Percentiles rank a stretch among this genome's conserved stretches.
These are phyloP conservation scores for Petrosia ficiformis DNA, from an alignment of 37 sponge, comb jelly and placozoan species.

Conservation along the genomic window DNA sequence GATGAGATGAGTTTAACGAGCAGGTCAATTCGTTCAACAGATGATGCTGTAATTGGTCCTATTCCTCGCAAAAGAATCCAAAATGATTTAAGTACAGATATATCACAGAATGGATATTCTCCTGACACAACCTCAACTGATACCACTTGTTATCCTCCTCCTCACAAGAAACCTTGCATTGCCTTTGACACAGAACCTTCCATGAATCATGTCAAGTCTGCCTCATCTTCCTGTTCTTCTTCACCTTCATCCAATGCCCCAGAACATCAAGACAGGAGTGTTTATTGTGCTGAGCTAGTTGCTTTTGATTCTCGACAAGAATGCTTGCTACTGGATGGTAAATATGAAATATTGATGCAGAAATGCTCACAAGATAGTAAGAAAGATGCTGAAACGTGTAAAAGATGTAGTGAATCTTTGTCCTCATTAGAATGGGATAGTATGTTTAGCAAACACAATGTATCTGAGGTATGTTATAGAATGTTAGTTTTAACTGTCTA, in stretches of 20 bases:
- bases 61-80: too few species aligned
- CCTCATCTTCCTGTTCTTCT: neutral
- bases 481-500: too few species aligned
- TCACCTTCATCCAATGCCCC: neutral
- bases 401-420: neutral
- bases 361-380: neutral
- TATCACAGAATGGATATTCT: neutral
- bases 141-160: neutral
- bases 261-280: neutral
- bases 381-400: neutral
- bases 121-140: neutral
- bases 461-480: too few species aligned
- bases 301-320: slow-evolving; percentile 62
- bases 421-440: slow-evolving; percentile 51
- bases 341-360: slow-evolving; percentile 53
- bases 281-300: slow-evolving; percentile 50
- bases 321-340: slow-evolving; percentile 61
- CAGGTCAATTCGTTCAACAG: too few species aligned
- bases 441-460: slow-evolving; percentile 34
- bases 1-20: too few species aligned
- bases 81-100: too few species aligned
- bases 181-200: too few species aligned
- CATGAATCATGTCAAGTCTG: neutral
- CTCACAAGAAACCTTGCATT: too few species aligned
- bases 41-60: too few species aligned